Conservation (phyloP, 23 tunicate species). For the Trididemnum miniatum region DNA sequence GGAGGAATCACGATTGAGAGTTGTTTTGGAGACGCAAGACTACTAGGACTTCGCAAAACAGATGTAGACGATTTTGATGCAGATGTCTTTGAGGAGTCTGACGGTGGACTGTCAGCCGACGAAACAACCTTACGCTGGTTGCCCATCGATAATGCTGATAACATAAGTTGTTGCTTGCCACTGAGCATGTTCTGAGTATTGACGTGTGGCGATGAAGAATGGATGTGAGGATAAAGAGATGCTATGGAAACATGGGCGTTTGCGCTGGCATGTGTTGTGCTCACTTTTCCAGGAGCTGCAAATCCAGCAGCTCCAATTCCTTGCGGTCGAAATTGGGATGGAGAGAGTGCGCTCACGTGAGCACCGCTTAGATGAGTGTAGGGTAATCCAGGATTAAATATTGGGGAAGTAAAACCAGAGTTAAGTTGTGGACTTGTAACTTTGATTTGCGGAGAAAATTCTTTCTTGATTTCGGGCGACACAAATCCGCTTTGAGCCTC, state of each 20-base stretch:
- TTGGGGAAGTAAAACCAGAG: background rate
- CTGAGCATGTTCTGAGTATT: slow-evolving; percentile 38
- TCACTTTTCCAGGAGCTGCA: slow-evolving; percentile 54
- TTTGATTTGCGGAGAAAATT: background rate
- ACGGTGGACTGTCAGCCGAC: background rate
- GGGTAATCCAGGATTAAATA: background rate
- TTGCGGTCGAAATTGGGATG: slow-evolving; percentile 38
- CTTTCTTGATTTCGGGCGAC: background rate
- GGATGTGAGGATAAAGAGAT: slow-evolving; percentile 67
- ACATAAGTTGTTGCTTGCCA: slow-evolving; percentile 67
- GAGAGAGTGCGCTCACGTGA: slow-evolving; percentile 7
- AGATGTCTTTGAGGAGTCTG: background rate
- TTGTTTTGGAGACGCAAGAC: slow-evolving; percentile 4
- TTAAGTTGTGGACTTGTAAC: background rate
- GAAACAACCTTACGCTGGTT: slow-evolving; percentile 4
- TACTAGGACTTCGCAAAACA: background rate
- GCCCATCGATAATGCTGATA: slow-evolving; percentile 66
- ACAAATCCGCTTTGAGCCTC: background rate
- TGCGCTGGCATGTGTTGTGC: slow-evolving; percentile 8
- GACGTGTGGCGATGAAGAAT: slow-evolving; percentile 50
- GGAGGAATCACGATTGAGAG: slow-evolving; percentile 4
- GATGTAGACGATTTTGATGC: background rate
- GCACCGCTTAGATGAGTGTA: background rate
- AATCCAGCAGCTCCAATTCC: slow-evolving; percentile 68
- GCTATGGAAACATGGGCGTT: slow-evolving; percentile 20